A percentile compares a stretch with the other conserved stretches of the same genome.
Evolutionary conservation across 2,113 vertebrate species (phyloP).

Genomic region (Cynopterus brachyotis): DNA sequence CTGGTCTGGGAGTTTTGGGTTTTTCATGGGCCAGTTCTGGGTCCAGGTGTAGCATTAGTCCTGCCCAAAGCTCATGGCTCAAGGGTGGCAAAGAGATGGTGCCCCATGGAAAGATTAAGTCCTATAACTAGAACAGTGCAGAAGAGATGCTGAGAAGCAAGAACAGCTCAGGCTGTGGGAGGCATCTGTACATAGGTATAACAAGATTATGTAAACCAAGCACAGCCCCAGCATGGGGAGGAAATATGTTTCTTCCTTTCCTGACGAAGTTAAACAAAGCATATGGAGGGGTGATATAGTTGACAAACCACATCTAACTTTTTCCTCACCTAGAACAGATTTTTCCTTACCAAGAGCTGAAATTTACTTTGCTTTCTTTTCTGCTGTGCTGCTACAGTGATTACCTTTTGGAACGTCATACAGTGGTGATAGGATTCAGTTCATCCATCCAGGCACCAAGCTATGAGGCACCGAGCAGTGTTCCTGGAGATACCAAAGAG

Average conservation of each 20-base stretch:
- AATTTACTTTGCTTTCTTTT: not conserved
- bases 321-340: not conserved
- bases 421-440: not conserved
- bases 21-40: not conserved
- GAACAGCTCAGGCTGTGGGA: not conserved
- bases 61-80: not conserved
- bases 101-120: not conserved
- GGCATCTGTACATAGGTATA: not conserved
- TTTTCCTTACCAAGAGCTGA: not conserved
- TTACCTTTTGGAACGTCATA: not conserved
- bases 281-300: rapidly evolving
- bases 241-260: not conserved
- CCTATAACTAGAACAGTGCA: not conserved
- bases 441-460: too few species aligned
- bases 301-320: not conserved
- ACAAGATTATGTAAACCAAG: not conserved
- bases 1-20: not conserved
- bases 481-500: not conserved
- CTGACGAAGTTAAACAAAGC: not conserved
- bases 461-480: not conserved
- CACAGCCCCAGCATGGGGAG: not conserved
- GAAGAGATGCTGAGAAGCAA: not conserved
- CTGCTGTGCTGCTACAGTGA: not conserved
- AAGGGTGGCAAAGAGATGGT: not conserved
- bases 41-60: not conserved